Evolutionary conservation across 2,888 invertebrate genomes (phyloP), one percentile per base, ranked within the genome.

Genomic region (Xanthorhoe spadicearia): DNA sequence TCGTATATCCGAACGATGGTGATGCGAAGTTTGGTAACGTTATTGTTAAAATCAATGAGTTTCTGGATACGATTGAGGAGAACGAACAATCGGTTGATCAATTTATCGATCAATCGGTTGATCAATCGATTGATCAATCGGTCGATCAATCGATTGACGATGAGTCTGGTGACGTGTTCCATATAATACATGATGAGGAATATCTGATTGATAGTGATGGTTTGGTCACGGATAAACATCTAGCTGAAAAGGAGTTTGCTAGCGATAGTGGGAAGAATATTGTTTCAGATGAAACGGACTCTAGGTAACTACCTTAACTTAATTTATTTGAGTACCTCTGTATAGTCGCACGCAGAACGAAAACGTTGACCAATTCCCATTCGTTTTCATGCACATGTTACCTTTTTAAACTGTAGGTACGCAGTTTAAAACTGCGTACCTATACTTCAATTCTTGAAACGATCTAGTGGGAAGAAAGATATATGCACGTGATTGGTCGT

Each of bases 21-120:
- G 67, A 67, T n/a, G 65, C 68, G 1, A 78, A 77, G 35, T 73
- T 74, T 17, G 70, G 68, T 1, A 66, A 66, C 0, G 62, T 67
- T 13, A 61, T 76, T 17, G 38, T 67, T 0, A 82, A 81, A 62
- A 69, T 73, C 0, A 82, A 81, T 35, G 87, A 88, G 48, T 87
- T 75, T 69, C 71, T 89, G 17, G 88, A 87, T 48, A 86, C 87
- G 0, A 88, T 89, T 4, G 84, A 85, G 10, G 90, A 90, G 57
- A 81, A 78, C 9, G 83, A 10, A 1, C 61, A 61, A 15, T 43
- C 74, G 1, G 65, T 72, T 0, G 78, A 79, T 0, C 53, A 57
- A 7, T 66, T 57, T 0, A 4, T 61, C 6, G 48, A 28, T 0
- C 53, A 57, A 7, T 66, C 61, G 0, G 2, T 61, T 15, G 48